These are phyloP conservation scores for Dolichomitus sp. DNA, from an alignment of 2,888 invertebrate species.

Conservation along the genomic window DNA sequence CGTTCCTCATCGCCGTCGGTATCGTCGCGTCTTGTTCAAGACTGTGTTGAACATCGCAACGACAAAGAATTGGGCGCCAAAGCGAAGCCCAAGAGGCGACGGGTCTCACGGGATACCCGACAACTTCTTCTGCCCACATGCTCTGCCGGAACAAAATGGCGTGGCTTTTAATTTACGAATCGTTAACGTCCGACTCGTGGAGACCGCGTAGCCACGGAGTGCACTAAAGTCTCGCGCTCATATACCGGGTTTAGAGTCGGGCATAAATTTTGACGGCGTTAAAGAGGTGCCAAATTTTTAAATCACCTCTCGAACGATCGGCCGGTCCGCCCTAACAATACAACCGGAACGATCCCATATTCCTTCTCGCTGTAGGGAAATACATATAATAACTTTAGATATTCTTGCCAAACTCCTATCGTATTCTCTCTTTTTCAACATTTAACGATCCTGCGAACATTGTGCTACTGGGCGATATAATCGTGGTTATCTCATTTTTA, in stretches of 20 bases:
- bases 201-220: slow-evolving; percentile 54
- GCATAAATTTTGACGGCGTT: slow-evolving; percentile 77
- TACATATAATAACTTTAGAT: slow-evolving; percentile 23
- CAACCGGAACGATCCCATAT: slow-evolving; percentile 51
- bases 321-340: slow-evolving; percentile 58
- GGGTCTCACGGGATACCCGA: slow-evolving; percentile 58
- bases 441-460: slow-evolving; percentile 41
- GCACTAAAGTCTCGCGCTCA: slow-evolving; percentile 37
- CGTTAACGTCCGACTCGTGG: slow-evolving; percentile 78
- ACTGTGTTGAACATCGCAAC: neutral
- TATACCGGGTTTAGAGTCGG: slow-evolving; percentile 70
- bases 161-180: slow-evolving; percentile 81
- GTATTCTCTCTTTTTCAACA: neutral
- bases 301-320: slow-evolving; percentile 72
- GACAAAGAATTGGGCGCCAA: slow-evolving; percentile 58
- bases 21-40: slow-evolving; percentile 39
- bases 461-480: slow-evolving; percentile 20
- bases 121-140: slow-evolving; percentile 77
- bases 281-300: slow-evolving; percentile 81
- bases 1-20: slow-evolving; percentile 60
- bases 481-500: slow-evolving; percentile 15
- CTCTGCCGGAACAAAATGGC: slow-evolving; percentile 74
- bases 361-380: slow-evolving; percentile 19
- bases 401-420: slow-evolving; percentile 6
- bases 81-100: slow-evolving; percentile 32